These are phyloP conservation scores for Hydrophis major DNA, from an alignment of 2,797 vertebrate genomes.

Conservation along the genomic window DNA sequence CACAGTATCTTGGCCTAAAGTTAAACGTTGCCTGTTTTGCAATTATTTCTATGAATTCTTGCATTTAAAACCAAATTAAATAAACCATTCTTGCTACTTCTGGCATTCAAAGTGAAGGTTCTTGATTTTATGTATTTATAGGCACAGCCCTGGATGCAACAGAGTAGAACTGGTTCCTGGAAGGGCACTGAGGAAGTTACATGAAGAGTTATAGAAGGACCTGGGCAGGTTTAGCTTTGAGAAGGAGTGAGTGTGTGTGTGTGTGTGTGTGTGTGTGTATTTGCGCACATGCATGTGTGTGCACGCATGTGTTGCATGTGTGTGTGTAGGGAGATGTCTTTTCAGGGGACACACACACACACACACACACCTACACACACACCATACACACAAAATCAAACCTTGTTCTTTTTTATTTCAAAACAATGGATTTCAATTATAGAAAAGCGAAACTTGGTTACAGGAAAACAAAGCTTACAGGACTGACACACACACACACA, in stretches of 20 bases:
- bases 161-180: not conserved
- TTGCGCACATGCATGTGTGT: no score
- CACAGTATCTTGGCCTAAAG: not conserved
- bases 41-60: not conserved
- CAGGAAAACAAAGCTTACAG: not conserved
- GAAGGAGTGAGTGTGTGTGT: not conserved
- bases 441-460: not conserved
- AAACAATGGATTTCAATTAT: not conserved
- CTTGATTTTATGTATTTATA: not conserved
- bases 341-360: not conserved
- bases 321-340: not conserved
- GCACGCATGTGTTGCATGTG: no score
- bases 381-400: not conserved
- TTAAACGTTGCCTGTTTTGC: not conserved
- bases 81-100: not conserved
- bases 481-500: not conserved
- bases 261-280: no score
- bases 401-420: not conserved
- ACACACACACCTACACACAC: no score
- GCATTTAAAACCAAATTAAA: not conserved
- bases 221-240: not conserved
- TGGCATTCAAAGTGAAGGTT: not conserved
- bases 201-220: not conserved
- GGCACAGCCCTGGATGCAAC: not conserved
- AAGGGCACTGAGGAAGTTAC: not conserved